Conservation (phyloP, 2,797 vertebrate genomes). For the Tokudaia tokunoshimensis region DNA sequence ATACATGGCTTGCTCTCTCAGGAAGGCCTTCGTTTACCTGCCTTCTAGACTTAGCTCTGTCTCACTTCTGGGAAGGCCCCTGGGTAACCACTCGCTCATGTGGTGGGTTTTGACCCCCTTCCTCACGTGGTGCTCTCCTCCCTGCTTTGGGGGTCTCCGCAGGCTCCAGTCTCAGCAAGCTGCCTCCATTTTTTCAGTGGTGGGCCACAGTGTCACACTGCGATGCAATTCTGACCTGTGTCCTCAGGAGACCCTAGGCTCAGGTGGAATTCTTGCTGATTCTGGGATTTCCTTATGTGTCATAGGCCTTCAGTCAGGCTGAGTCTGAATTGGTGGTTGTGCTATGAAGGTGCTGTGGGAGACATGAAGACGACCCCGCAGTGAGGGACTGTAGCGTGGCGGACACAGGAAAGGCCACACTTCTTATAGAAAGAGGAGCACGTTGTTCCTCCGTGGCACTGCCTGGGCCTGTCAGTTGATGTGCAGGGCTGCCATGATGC, state of each 20-base stretch:
- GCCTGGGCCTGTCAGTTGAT: not conserved
- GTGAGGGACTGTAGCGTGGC: not conserved
- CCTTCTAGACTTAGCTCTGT: not conserved
- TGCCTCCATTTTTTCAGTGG: not conserved
- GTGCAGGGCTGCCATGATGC: not conserved
- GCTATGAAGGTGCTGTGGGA: accelerated
- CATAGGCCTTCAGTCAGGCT: not conserved
- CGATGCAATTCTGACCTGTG: accelerated
- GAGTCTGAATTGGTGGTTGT: not conserved
- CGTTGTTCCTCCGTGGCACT: not conserved
- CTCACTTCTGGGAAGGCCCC: not conserved
- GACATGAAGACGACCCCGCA: not conserved
- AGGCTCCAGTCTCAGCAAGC: not conserved
- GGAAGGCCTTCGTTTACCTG: not conserved
- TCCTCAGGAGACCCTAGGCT: not conserved
- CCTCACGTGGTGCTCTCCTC: not conserved
- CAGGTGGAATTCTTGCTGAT: not conserved
- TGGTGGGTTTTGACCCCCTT: not conserved
- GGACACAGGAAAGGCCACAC: accelerated
- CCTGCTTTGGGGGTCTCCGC: not conserved
- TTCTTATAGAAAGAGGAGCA: not conserved
- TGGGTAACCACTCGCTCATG: not conserved
- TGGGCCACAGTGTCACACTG: not conserved
- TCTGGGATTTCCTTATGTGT: not conserved
- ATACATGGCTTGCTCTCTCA: accelerated